These are phyloP conservation scores for Oxyura jamaicensis DNA, from an alignment of 2,113 vertebrate species.

Conservation along the genomic window DNA sequence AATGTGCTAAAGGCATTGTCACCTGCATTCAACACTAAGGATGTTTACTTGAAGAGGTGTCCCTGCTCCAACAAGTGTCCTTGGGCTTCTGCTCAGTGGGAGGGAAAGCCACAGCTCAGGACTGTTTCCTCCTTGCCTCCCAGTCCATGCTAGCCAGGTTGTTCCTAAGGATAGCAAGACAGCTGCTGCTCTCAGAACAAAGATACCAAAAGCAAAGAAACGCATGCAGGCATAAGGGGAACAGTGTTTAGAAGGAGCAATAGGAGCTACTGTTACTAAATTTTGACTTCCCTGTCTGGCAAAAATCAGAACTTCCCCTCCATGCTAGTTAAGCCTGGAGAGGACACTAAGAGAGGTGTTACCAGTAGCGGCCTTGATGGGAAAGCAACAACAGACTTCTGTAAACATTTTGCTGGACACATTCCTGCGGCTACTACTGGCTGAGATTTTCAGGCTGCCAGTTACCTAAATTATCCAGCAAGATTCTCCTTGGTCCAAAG, in stretches of 20 bases:
- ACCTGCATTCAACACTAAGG: background rate
- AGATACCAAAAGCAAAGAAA: background rate
- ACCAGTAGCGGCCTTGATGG: background rate
- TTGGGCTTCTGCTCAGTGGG: background rate
- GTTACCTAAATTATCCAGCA: background rate
- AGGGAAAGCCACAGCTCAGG: background rate
- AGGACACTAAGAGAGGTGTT: background rate
- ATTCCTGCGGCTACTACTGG: background rate
- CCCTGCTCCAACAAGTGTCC: background rate
- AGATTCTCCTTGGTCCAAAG: background rate
- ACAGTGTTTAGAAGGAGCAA: background rate
- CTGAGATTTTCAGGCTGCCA: background rate
- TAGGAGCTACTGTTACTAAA: background rate
- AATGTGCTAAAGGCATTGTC: conserved; percentile 11
- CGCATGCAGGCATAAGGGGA: background rate
- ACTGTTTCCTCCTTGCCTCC: background rate
- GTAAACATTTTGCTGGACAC: background rate
- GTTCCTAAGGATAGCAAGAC: background rate
- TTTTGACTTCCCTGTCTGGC: background rate
- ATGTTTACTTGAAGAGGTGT: conserved; percentile 14
- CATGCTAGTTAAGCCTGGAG: background rate
- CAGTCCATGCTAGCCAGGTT: background rate
- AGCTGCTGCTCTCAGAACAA: background rate
- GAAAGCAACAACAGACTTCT: background rate
- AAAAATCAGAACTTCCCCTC: background rate